phyloP scores from a whole-genome alignment of 2,113 vertebrate species.

The Semnornis frantzii region DNA sequence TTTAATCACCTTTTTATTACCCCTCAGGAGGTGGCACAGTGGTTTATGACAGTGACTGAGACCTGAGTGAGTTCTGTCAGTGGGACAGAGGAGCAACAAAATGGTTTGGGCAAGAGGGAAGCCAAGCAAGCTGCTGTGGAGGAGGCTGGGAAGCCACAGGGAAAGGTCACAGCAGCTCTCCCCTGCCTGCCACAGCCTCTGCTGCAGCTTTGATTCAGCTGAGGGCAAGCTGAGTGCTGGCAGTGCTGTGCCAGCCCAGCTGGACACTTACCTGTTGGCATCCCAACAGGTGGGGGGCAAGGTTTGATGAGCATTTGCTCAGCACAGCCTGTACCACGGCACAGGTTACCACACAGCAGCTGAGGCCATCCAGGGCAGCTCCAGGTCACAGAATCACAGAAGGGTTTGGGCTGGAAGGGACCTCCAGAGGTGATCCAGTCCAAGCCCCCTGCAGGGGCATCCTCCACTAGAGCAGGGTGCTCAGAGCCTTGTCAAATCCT shows the following conservation, averaged over 20 bases:
- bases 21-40: neutral
- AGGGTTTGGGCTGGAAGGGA: no score
- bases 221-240: fast-evolving
- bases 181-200: neutral
- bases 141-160: neutral
- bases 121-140: fast-evolving
- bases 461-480: no score
- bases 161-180: neutral
- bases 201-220: fast-evolving
- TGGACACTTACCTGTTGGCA: fast-evolving
- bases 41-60: neutral
- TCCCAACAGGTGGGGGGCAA: fast-evolving
- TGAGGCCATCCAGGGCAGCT: no score
- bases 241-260: neutral
- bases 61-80: neutral
- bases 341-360: neutral
- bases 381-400: no score
- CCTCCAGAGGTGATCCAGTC: no score
- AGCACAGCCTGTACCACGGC: neutral
- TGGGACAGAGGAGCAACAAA: neutral
- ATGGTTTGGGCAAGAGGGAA: neutral
- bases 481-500: neutral
- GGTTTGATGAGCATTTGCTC: neutral
- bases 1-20: neutral
- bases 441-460: neutral